Conservation (phyloP, 2,797 vertebrate genomes). For the Avahi laniger region DNA sequence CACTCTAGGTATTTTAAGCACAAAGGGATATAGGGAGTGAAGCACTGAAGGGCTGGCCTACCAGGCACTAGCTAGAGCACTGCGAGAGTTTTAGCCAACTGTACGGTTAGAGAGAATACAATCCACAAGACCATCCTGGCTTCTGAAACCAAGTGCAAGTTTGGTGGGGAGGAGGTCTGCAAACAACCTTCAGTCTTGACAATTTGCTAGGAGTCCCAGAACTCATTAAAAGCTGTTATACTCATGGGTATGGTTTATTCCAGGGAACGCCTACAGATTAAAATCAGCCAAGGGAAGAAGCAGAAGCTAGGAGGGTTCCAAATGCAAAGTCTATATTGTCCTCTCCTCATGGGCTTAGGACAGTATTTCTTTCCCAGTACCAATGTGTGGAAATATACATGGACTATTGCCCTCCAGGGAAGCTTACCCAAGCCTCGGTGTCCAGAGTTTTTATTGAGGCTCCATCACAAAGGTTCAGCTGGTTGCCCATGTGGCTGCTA, state of each 20-base stretch:
- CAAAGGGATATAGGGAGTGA: neutral
- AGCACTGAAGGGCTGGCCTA: neutral
- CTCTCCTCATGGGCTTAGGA: rapidly evolving
- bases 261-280: neutral
- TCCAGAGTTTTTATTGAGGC: neutral
- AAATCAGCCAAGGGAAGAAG: neutral
- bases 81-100: too few species aligned
- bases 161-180: neutral
- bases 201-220: neutral
- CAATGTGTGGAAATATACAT: rapidly evolving
- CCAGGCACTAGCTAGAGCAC: neutral
- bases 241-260: neutral
- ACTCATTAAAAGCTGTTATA: neutral
- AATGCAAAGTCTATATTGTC: too few species aligned
- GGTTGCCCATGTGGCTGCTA: neutral
- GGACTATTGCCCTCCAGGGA: neutral
- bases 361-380: neutral
- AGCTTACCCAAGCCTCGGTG: neutral
- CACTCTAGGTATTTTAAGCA: neutral
- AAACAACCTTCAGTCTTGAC: neutral
- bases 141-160: neutral
- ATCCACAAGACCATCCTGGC: neutral
- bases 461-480: neutral
- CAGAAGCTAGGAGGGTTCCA: neutral
- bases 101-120: neutral